These are phyloP conservation scores for Philotrypesis tridentata DNA, from an alignment of 1,140 invertebrate species.

Conservation along the genomic window DNA sequence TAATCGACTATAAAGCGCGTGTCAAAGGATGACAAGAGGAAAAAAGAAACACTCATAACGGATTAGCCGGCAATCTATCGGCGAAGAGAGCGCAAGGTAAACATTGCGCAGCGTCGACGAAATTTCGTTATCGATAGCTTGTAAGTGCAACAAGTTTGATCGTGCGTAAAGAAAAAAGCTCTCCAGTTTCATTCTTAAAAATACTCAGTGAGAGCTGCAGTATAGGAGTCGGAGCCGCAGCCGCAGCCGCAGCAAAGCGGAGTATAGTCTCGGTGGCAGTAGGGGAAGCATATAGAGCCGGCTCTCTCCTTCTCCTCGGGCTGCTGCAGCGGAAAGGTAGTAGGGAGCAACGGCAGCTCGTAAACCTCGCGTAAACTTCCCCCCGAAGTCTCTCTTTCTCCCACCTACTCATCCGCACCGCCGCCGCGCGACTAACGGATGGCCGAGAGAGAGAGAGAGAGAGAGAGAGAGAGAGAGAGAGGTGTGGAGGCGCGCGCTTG, in stretches of 20 bases:
- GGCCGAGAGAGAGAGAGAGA: background rate
- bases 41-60: too few species aligned
- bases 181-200: background rate
- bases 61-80: too few species aligned
- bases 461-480: constrained; percentile 14
- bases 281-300: background rate
- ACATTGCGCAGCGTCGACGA: background rate
- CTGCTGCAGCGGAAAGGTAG: background rate
- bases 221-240: background rate
- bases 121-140: background rate
- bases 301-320: background rate
- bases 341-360: constrained; percentile 32
- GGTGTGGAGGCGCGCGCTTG: constrained; percentile 23
- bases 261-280: background rate
- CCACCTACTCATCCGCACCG: constrained; percentile 21
- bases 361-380: constrained; percentile 61
- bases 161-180: background rate
- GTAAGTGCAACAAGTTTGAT: background rate
- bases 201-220: too few species aligned
- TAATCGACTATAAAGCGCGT: constrained; percentile 1
- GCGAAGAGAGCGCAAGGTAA: too few species aligned
- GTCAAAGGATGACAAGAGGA: background rate
- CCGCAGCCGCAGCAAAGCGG: background rate
- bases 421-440: constrained; percentile 7
- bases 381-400: constrained; percentile 41